Evolutionary conservation across 2,888 invertebrate species (phyloP).

Genomic region (Augiades crinisus): DNA sequence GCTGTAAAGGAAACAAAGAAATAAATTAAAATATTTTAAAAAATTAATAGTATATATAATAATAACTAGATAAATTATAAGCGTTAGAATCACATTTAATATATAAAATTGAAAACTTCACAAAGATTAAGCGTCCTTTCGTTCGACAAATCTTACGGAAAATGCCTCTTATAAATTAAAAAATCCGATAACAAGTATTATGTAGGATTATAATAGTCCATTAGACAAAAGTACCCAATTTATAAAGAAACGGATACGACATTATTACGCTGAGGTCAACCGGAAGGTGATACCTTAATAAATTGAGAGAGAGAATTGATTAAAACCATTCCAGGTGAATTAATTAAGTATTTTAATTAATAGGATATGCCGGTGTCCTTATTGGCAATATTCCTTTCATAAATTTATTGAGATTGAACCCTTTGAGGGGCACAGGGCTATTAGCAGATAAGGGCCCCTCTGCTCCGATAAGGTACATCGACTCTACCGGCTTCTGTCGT

Average conservation of each 20-base stretch:
- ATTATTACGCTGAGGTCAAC: slow-evolving; percentile 42
- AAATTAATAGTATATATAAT: neutral
- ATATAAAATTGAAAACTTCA: neutral
- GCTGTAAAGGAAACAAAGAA: slow-evolving; percentile 61
- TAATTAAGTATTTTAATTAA: slow-evolving; percentile 82
- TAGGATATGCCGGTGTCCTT: slow-evolving; percentile 77
- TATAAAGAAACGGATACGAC: slow-evolving; percentile 32
- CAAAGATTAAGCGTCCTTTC: too few species aligned
- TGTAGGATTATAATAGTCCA: slow-evolving; percentile 2
- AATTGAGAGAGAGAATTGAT: slow-evolving; percentile 77
- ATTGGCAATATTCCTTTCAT: slow-evolving; percentile 81
- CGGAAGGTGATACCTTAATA: slow-evolving; percentile 66
- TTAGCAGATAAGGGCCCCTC: slow-evolving; percentile 58
- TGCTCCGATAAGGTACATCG: slow-evolving; percentile 21
- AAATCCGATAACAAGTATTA: neutral
- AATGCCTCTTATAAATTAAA: neutral
- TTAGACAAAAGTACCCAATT: slow-evolving; percentile 20
- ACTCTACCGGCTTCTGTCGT: slow-evolving; percentile 11
- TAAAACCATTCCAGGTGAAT: slow-evolving; percentile 81
- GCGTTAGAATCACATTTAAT: too few species aligned
- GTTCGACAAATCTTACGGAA: too few species aligned
- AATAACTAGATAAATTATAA: too few species aligned
- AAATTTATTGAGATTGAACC: slow-evolving; percentile 79
- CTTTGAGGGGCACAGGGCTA: slow-evolving; percentile 59
- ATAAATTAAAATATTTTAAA: too few species aligned